Percentiles rank a stretch among this genome's conserved stretches.
Evolutionary conservation across 2,113 vertebrate species (phyloP).

Genomic region (Rhynchomys soricoides): DNA sequence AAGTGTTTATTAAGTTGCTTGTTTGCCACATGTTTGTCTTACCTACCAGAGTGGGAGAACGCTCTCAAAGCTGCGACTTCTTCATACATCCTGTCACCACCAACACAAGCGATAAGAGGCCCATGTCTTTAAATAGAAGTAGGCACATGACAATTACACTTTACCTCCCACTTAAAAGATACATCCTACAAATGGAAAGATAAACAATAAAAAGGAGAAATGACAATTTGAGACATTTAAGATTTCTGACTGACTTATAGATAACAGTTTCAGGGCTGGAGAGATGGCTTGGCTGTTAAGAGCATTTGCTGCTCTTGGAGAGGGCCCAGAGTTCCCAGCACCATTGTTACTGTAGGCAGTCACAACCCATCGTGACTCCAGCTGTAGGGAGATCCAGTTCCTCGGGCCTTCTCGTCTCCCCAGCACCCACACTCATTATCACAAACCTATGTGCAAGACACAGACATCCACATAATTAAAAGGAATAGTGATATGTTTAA

Average conservation of each 20-base stretch:
- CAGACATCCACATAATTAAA: neutral
- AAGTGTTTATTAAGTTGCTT: neutral
- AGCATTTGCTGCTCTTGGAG: neutral
- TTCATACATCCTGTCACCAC: neutral
- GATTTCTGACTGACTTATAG: too few species aligned
- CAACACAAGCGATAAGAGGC: neutral
- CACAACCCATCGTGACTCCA: neutral
- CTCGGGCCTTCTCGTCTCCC: neutral
- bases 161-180: neutral
- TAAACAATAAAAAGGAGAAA: neutral
- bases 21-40: neutral
- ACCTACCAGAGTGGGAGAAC: neutral
- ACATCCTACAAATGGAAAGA: too few species aligned
- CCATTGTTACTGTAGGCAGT: neutral
- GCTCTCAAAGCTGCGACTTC: neutral
- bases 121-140: constrained; percentile 30
- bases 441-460: neutral
- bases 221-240: neutral
- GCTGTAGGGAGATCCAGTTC: neutral
- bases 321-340: neutral
- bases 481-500: neutral
- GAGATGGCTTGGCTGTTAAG: neutral
- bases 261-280: neutral
- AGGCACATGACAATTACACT: neutral
- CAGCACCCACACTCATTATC: too few species aligned